These are phyloP conservation scores for Antedon mediterranea DNA, from an alignment of 53 echinoderm and acorn worm genomes.

Conservation along the genomic window DNA sequence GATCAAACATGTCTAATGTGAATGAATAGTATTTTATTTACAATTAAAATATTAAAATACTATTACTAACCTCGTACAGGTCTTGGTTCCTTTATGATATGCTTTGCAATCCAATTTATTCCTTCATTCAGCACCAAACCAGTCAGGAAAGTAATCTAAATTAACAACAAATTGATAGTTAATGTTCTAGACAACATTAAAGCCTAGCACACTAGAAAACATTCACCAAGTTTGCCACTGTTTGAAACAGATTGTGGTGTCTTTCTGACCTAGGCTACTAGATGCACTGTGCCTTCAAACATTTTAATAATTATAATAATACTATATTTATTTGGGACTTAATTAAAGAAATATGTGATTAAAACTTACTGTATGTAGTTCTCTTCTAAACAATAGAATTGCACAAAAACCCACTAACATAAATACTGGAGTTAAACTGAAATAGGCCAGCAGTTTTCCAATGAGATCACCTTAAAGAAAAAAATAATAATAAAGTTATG, in stretches of 20 bases:
- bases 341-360: no score
- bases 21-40: no score
- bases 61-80: conserved; percentile 57
- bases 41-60: not conserved
- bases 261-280: no score
- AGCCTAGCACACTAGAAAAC: no score
- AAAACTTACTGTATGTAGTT: conserved; percentile 84
- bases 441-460: conserved; percentile 76
- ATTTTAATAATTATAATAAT: no score
- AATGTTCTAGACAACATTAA: no score
- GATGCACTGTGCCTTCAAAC: no score
- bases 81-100: conserved; percentile 81
- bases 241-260: no score
- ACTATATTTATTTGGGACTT: no score
- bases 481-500: not conserved
- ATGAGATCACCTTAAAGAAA: conserved; percentile 49
- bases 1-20: not conserved
- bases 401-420: conserved; percentile 77
- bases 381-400: conserved; percentile 74
- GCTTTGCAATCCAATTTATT: conserved; percentile 81
- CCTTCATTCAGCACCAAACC: conserved; percentile 72
- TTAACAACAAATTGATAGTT: not conserved
- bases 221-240: no score
- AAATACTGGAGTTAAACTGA: conserved; percentile 59
- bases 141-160: conserved; percentile 33